Evolutionary conservation across 2,113 vertebrate genomes (phyloP).

Genomic region (Dipodomys stephensi): DNA sequence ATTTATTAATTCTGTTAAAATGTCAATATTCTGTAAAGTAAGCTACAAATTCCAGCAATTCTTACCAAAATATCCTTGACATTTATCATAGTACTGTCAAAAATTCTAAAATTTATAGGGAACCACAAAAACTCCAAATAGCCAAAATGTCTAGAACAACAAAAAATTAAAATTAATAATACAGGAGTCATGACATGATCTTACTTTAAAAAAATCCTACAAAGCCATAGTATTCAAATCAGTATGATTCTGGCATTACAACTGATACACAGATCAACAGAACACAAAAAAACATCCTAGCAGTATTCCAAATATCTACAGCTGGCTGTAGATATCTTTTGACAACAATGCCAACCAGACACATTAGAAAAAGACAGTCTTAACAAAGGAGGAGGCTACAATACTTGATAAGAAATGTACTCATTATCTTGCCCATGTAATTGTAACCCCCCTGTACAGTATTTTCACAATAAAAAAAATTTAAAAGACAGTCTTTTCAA

Average conservation of each 20-base stretch:
- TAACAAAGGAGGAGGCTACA: too few species aligned
- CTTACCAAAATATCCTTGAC: background rate
- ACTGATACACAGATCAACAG: background rate
- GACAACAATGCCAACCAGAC: background rate
- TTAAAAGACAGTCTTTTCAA: background rate
- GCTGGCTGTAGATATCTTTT: background rate
- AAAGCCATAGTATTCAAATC: background rate
- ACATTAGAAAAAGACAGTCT: background rate
- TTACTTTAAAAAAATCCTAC: background rate
- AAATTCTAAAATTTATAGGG: background rate
- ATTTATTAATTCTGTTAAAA: background rate
- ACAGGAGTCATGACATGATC: background rate
- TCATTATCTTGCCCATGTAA: too few species aligned
- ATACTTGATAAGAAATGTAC: too few species aligned
- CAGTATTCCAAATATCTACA: background rate
- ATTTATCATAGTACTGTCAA: background rate
- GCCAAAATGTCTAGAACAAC: background rate
- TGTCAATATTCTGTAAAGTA: background rate
- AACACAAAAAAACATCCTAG: background rate
- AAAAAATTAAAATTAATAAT: background rate
- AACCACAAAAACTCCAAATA: background rate
- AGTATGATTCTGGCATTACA: background rate
- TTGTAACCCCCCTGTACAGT: too few species aligned
- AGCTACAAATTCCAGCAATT: background rate
- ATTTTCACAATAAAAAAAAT: too few species aligned